Evolutionary conservation across 2,888 invertebrate species (phyloP).

Genomic region (Eupithecia vulgata): DNA sequence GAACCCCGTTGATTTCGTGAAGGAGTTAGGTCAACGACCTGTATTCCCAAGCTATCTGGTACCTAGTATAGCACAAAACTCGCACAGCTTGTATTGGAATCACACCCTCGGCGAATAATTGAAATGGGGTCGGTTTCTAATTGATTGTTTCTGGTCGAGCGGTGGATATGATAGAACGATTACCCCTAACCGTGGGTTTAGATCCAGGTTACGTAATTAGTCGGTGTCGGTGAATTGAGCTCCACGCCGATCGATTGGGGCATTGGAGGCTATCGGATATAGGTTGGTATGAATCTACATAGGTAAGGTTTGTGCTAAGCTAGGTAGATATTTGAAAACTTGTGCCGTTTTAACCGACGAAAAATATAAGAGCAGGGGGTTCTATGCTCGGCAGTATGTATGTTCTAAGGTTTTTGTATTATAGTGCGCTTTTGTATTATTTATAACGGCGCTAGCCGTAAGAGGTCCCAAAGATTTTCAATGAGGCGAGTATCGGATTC

Average conservation of each 20-base stretch:
- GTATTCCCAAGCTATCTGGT: too few species aligned
- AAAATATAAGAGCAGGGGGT: too few species aligned
- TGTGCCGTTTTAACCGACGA: too few species aligned
- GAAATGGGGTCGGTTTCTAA: conserved; percentile 79
- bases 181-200: conserved; percentile 38
- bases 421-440: too few species aligned
- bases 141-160: conserved; percentile 78
- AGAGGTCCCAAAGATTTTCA: too few species aligned
- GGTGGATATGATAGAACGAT: conserved; percentile 69
- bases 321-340: not conserved
- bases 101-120: conserved; percentile 64
- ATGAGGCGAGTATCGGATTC: too few species aligned
- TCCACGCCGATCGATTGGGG: conserved; percentile 2
- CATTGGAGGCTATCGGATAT: not conserved
- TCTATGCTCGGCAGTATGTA: too few species aligned
- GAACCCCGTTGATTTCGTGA: too few species aligned
- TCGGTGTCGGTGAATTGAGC: conserved; percentile 24
- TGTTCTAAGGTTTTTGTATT: too few species aligned
- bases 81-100: not conserved
- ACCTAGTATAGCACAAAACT: not conserved
- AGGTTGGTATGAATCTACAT: not conserved
- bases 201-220: conserved; percentile 33
- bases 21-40: too few species aligned
- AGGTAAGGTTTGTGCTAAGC: not conserved
- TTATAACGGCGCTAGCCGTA: too few species aligned